Evolutionary conservation across 2,797 vertebrate species (phyloP), one percentile per base, ranked within the genome.

Genomic region (Danio aesculapii): DNA sequence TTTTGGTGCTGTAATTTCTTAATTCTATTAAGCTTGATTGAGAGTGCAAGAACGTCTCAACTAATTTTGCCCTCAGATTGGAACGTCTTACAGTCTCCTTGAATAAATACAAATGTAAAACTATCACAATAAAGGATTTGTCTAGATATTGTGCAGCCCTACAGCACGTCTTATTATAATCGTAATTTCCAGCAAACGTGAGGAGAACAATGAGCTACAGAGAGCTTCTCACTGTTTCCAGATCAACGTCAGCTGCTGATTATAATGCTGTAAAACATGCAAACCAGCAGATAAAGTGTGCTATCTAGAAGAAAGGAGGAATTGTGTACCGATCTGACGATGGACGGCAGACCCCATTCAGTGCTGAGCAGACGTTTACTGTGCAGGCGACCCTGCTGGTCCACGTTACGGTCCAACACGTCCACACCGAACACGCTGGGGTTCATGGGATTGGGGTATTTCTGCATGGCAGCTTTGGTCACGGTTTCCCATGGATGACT

Each of bases 401-500:
- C 98, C 2, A 99, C 16, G 0, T 85, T 88, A 82, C 98, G 91
- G 88, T 95, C 93, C 89, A 99, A 88, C 6, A 99, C 98, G 16
- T 99, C 98, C 0, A 99, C 97, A 0, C 98, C 98, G 5, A 98
- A 92, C 88, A 99, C 98, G 0, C 92, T 97, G 4, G 98, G 95
- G 89, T 98, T 99, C 98, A 99, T 99, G 16, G 98, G 98, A 63
- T 99, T 99, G 0, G 98, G 98, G 64, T 99, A 99, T 57, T 99
- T 99, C 93, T 97, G 96, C 98, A 99, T 99, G 0, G 98, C 98
- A 16, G 98, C 98, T 6, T 96, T 98, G 13, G 95, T 98, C 21
- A 99, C 98, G 0, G 93, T 99, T 81, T 99, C 97, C 98, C 98
- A 99, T 4, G 98, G 98, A 87, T 99, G 98, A 81, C 98, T 99